phyloP scores from a whole-genome alignment of 2,797 vertebrate species.

The Schizopygopsis pylzovi region DNA sequence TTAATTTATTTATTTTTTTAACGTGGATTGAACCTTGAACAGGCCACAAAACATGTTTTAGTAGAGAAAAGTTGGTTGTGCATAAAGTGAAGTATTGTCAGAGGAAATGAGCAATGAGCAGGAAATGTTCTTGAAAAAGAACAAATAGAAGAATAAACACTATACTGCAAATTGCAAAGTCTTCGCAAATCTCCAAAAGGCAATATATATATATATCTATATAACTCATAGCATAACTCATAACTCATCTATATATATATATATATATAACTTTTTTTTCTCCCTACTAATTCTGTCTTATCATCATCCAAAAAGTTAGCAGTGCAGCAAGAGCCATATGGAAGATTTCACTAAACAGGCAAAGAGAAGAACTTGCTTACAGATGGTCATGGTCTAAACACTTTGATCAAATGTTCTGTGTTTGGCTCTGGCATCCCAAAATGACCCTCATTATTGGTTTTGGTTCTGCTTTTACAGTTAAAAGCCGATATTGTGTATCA shows the following conservation, averaged over 20 bases:
- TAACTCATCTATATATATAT: background rate
- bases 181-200: background rate
- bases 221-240: background rate
- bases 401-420: slow-evolving; percentile 26
- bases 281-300: background rate
- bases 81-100: slow-evolving; percentile 16
- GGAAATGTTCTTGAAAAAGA: slow-evolving; percentile 3
- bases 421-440: slow-evolving; percentile 42
- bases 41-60: background rate
- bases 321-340: background rate
- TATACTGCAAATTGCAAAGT: background rate
- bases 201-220: background rate
- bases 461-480: slow-evolving; percentile 54
- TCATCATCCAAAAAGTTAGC: background rate
- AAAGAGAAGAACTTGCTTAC: slow-evolving; percentile 1
- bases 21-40: background rate
- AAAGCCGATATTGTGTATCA: slow-evolving; percentile 59
- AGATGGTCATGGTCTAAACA: slow-evolving; percentile 12
- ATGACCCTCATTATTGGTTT: slow-evolving; percentile 60
- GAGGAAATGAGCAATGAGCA: slow-evolving; percentile 14
- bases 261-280: background rate
- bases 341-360: background rate
- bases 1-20: too few species aligned
- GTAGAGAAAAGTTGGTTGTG: background rate
- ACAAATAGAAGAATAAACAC: slow-evolving; percentile 33